Base-by-base conservation (phyloP, 2,888 invertebrate species). In the Linhomoeus sp. region DNA sequence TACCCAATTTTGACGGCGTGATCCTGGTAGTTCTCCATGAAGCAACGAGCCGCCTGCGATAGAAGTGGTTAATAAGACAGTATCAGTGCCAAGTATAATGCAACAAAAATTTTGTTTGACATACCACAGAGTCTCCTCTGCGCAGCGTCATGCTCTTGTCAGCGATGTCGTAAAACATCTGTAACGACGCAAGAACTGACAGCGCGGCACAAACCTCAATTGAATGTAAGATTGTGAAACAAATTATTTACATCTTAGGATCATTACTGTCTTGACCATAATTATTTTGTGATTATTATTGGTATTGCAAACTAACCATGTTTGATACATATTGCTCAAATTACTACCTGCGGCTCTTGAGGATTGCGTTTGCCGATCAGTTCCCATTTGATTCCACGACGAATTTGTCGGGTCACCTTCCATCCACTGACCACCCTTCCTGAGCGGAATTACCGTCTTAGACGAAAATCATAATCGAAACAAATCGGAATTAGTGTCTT, bases 161-260 rank as follows among this genome's bases (percentile, higher is more conserved):
- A 35, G 70, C 70, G 1, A 83, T 76, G 0, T 83, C 81, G 67
- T 88, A 90, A 71, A 90, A 90, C 87, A 88, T 88, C 70, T 90
- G 83, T 7, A 53, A 53, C 1, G 23, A 45, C n/a, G n/a, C n/a
- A n/a, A n/a, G n/a, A n/a, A n/a, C n/a, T n/a, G n/a, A n/a, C n/a
- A n/a, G n/a, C n/a, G n/a, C n/a, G n/a, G n/a, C n/a, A n/a, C n/a
- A n/a, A n/a, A n/a, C n/a, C n/a, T n/a, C n/a, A n/a, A n/a, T n/a
- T n/a, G n/a, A n/a, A n/a, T n/a, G n/a, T n/a, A n/a, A n/a, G n/a
- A n/a, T n/a, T n/a, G n/a, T n/a, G n/a, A n/a, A n/a, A n/a, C n/a
- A n/a, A n/a, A n/a, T n/a, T n/a, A n/a, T n/a, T n/a, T n/a, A n/a
- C n/a, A n/a, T n/a, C n/a, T n/a, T n/a, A n/a, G n/a, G n/a, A n/a